phyloP scores from a whole-genome alignment of 2,113 vertebrate genomes.

The Tachysurus fulvidraco region DNA sequence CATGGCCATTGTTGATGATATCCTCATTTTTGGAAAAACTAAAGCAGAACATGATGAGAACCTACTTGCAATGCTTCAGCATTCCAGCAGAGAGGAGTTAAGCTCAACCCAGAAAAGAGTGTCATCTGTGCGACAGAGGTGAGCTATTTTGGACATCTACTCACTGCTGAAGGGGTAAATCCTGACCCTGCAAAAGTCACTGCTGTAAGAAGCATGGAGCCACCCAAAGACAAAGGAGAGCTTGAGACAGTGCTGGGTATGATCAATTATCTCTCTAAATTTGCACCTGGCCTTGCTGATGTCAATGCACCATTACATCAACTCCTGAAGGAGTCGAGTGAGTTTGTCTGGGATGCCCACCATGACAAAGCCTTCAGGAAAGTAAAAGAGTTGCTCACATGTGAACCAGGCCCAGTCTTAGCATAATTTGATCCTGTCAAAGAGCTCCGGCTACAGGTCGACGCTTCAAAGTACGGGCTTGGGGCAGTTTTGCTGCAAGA shows the following conservation, averaged over 20 bases:
- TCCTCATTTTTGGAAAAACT: no score
- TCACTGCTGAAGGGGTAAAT: constrained; percentile 17
- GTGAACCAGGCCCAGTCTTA: background rate
- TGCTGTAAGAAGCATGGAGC: no score
- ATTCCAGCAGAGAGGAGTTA: constrained; percentile 20
- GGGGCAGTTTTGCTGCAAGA: no score
- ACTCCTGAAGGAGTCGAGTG: background rate
- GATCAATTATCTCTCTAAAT: constrained; percentile 4
- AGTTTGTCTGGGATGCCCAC: constrained; percentile 7
- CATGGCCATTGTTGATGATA: no score
- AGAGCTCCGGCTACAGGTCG: no score
- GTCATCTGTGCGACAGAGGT: constrained; percentile 24
- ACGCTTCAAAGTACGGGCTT: no score
- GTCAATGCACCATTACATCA: constrained; percentile 31
- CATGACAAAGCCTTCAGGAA: constrained; percentile 8
- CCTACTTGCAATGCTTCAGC: constrained; percentile 15
- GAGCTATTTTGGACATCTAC: constrained; percentile 25
- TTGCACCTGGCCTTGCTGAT: constrained; percentile 16
- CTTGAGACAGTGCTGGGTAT: constrained; percentile 25
- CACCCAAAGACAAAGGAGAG: constrained; percentile 25
- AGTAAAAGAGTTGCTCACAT: constrained; percentile 9
- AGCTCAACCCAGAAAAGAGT: constrained; percentile 39
- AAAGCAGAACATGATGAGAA: no score
- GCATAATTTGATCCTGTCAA: no score
- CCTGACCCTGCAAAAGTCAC: background rate